Conservation (phyloP, 2,888 invertebrate genomes). For the Sinhomidia bicolor region DNA sequence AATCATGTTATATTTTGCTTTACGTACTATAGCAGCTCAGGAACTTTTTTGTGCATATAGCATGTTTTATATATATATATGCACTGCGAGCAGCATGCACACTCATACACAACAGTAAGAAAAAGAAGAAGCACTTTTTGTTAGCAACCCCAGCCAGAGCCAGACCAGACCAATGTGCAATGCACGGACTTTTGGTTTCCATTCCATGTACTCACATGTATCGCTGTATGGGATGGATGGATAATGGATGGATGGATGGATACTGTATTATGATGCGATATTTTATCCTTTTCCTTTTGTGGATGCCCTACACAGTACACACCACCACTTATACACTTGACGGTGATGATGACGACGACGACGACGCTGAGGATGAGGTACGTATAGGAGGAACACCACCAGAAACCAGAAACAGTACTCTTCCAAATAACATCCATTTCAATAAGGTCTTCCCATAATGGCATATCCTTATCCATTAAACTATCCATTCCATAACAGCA, state of each 20-base stretch:
- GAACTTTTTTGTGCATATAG: background rate
- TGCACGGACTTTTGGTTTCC: conserved; percentile 31
- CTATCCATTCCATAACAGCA: conserved; percentile 39
- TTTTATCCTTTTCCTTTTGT: conserved; percentile 49
- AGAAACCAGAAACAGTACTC: conserved; percentile 61
- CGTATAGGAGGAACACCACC: conserved; percentile 61
- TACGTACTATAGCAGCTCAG: background rate
- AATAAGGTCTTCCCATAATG: conserved; percentile 64
- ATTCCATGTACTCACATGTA: conserved; percentile 34
- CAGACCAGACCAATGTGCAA: background rate
- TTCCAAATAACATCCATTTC: conserved; percentile 49
- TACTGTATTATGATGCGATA: background rate
- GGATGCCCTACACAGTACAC: conserved; percentile 59
- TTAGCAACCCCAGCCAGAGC: conserved; percentile 7
- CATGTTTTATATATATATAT: background rate
- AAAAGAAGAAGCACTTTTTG: background rate
- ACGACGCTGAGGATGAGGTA: conserved; percentile 52
- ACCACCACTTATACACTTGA: conserved; percentile 35
- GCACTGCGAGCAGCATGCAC: no score
- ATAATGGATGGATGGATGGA: no score
- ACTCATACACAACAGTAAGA: background rate
- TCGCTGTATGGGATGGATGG: background rate
- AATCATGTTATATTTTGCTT: background rate
- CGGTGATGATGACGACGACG: background rate
- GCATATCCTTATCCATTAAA: conserved; percentile 60